phyloP scores from a whole-genome alignment of 2,797 vertebrate genomes.

The Sebastolobus alascanus region DNA sequence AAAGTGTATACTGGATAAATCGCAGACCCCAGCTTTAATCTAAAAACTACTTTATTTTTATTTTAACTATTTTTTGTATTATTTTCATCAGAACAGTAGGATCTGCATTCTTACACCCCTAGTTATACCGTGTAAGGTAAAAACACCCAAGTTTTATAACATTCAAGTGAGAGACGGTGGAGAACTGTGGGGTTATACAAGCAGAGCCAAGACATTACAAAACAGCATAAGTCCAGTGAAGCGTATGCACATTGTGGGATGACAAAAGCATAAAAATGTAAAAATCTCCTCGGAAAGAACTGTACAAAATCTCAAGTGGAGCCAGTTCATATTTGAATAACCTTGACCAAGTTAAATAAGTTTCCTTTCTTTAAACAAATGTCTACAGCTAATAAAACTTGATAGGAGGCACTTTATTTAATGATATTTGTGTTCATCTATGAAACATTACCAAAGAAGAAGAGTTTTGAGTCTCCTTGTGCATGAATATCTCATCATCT shows the following conservation, averaged over 20 bases:
- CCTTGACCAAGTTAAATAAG: background rate
- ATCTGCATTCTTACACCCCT: background rate
- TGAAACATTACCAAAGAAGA: background rate
- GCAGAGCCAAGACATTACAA: background rate
- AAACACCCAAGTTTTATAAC: background rate
- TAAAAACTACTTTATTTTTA: too few species aligned
- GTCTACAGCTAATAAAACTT: background rate
- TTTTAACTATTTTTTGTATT: too few species aligned
- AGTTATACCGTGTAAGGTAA: background rate
- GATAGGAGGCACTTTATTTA: background rate
- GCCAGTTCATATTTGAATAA: conserved; percentile 10
- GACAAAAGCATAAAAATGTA: conserved; percentile 25
- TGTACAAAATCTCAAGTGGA: conserved; percentile 1
- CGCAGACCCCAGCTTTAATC: too few species aligned
- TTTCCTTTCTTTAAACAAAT: background rate
- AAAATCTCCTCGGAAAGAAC: conserved; percentile 15
- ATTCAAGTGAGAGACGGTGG: conserved; percentile 9
- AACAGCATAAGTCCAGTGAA: conserved; percentile 3
- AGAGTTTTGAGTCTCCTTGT: background rate
- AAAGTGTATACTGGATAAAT: too few species aligned
- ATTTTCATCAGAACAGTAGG: too few species aligned
- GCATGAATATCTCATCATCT: conserved; percentile 17
- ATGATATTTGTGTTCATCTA: background rate
- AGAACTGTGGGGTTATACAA: conserved; percentile 5
- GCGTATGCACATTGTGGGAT: conserved; percentile 1